phyloP scores from a whole-genome alignment of 2,113 vertebrate genomes.

The Oryctolagus cuniculus region DNA sequence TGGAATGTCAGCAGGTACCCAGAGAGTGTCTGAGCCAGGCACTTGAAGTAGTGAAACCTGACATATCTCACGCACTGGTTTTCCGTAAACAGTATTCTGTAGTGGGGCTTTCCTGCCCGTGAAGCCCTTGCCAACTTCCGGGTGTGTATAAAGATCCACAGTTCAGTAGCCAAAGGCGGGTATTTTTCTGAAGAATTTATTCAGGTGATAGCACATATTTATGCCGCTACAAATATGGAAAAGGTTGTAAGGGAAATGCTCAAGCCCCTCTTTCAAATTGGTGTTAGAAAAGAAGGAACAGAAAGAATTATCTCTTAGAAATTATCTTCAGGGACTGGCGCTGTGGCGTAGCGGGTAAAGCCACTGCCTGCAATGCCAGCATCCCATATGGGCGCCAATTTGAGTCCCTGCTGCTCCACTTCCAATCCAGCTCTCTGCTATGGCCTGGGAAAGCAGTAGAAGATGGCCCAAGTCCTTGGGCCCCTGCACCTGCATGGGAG shows the following conservation, averaged over 20 bases:
- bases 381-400: no score
- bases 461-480: no score
- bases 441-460: no score
- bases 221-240: not conserved
- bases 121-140: not conserved
- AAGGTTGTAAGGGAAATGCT: conserved; percentile 28
- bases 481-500: no score
- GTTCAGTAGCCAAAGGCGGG: not conserved
- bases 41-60: no score
- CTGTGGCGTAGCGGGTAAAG: no score
- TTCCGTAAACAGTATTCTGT: not conserved
- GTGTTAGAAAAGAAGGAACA: conserved; percentile 15
- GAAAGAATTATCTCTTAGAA: not conserved
- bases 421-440: no score
- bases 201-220: not conserved
- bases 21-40: no score
- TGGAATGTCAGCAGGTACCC: not conserved
- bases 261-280: conserved; percentile 34
- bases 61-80: no score
- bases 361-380: no score
- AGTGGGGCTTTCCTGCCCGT: not conserved
- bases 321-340: not conserved
- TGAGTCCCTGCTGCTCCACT: no score
- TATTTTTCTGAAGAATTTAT: conserved; percentile 50
- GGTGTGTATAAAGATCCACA: not conserved